These are phyloP conservation scores for Dysmachus trigonus DNA, from an alignment of 2,888 invertebrate species.

Conservation along the genomic window DNA sequence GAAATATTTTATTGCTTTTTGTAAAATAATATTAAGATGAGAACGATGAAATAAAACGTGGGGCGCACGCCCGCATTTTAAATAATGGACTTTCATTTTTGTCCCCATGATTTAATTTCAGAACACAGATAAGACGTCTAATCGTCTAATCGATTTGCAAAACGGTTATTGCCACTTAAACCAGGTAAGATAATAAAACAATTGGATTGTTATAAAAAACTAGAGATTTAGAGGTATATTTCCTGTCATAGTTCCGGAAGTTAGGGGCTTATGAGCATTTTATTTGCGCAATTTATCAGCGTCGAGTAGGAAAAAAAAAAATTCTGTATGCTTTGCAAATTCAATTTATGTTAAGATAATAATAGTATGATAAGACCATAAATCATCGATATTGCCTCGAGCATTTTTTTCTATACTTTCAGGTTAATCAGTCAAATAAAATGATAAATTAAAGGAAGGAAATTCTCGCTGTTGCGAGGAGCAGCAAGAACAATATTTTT, in stretches of 20 bases:
- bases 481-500: no score
- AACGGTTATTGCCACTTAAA: neutral
- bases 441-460: no score
- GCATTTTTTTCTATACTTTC: no score
- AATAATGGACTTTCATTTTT: neutral
- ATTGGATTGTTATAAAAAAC: neutral
- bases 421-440: no score
- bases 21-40: neutral
- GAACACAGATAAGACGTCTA: neutral
- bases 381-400: no score
- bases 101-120: neutral
- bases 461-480: no score
- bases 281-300: no score
- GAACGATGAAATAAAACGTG: conserved; percentile 10
- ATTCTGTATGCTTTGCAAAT: no score
- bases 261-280: no score
- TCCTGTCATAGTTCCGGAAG: neutral
- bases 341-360: no score
- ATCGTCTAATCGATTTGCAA: neutral
- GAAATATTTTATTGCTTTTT: conserved; percentile 8
- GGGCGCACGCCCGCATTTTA: conserved; percentile 16
- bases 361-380: no score
- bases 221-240: neutral
- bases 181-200: neutral
- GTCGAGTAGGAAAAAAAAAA: no score